A percentile compares a stretch with the other conserved stretches of the same genome.
phyloP scores from a whole-genome alignment of 2,797 vertebrate species.

The Sylvilagus floridanus region DNA sequence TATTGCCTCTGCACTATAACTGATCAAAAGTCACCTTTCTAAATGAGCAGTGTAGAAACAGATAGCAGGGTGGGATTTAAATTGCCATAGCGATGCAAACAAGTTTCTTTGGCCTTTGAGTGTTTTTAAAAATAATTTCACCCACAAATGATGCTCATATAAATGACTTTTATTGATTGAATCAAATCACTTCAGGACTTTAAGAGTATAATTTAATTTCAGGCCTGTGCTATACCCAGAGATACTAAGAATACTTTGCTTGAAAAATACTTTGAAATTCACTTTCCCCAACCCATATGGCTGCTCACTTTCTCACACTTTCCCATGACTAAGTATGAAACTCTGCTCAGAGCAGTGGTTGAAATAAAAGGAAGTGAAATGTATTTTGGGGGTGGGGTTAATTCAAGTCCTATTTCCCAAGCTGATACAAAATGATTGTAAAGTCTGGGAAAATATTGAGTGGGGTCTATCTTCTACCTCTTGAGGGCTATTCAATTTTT shows the following conservation, averaged over 20 bases:
- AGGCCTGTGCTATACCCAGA: not conserved
- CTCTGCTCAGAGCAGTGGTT: not conserved
- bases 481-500: not conserved
- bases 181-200: constrained; percentile 23
- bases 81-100: not conserved
- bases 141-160: not conserved
- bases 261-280: constrained; percentile 31
- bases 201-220: constrained; percentile 8
- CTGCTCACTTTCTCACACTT: not conserved
- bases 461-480: not conserved
- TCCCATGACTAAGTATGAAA: not conserved
- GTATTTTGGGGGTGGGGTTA: not conserved
- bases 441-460: constrained; percentile 3
- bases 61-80: constrained; percentile 29
- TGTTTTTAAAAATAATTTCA: constrained; percentile 3
- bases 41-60: constrained; percentile 31
- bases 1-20: not conserved
- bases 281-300: not conserved
- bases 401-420: constrained; percentile 18
- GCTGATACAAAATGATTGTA: constrained; percentile 8
- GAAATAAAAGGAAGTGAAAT: constrained; percentile 4
- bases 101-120: constrained; percentile 16
- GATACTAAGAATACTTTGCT: constrained; percentile 1
- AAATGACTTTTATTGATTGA: constrained; percentile 41
- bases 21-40: constrained; percentile 40